Percentiles rank a stretch among this genome's conserved stretches.
phyloP scores from a whole-genome alignment of 2,888 invertebrate genomes.

The Abrostola tripartita region DNA sequence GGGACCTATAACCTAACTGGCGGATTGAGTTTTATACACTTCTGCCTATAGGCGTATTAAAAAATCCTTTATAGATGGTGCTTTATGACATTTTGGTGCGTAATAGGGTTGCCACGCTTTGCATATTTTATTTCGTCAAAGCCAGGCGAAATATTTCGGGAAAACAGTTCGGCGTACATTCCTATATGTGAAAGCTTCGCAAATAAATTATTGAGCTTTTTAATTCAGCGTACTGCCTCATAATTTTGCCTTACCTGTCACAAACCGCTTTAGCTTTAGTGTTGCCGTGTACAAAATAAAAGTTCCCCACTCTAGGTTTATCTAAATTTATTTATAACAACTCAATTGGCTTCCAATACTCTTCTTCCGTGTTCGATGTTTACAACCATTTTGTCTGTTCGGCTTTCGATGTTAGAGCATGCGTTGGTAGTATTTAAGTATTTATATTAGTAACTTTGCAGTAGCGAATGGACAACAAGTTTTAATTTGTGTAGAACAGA shows the following conservation, averaged over 20 bases:
- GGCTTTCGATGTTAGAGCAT: conserved; percentile 76
- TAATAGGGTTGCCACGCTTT: too few species aligned
- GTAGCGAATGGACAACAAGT: not conserved
- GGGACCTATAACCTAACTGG: too few species aligned
- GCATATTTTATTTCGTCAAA: too few species aligned
- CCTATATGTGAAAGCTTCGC: too few species aligned
- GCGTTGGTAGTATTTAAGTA: conserved; percentile 47
- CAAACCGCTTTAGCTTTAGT: conserved; percentile 12
- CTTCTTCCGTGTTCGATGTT: conserved; percentile 55
- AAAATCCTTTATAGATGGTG: too few species aligned
- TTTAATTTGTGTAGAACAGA: not conserved
- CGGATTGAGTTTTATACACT: too few species aligned
- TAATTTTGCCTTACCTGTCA: not conserved
- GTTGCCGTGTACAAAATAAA: conserved; percentile 16
- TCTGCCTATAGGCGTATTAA: too few species aligned
- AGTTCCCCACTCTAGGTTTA: conserved; percentile 40
- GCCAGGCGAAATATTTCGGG: too few species aligned
- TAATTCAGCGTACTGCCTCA: too few species aligned
- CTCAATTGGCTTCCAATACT: conserved; percentile 53
- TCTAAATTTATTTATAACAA: conserved; percentile 29
- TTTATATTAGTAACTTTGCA: conserved; percentile 5
- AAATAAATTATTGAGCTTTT: too few species aligned
- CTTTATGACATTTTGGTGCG: too few species aligned
- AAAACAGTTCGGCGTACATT: too few species aligned
- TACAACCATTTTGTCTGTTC: conserved; percentile 86